Percentiles rank a stretch among this genome's conserved stretches.
Conservation (phyloP, 2,888 invertebrate species). For the Agrochola lota region DNA sequence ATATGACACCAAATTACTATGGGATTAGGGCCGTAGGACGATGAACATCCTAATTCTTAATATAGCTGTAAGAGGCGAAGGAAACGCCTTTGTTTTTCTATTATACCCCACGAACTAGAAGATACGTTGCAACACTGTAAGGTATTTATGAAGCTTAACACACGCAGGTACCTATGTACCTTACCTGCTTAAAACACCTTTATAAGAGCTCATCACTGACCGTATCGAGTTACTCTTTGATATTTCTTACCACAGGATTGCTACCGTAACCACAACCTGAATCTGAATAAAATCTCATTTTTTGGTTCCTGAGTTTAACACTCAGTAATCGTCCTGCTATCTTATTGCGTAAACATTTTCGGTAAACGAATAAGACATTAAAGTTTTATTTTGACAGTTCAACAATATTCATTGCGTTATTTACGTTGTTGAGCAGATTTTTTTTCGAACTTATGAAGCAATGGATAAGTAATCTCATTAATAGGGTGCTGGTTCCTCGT, state of each 20-base stretch:
- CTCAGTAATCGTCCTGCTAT: no score
- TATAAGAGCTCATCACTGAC: constrained; percentile 8
- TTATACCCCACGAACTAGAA: neutral
- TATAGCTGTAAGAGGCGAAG: neutral
- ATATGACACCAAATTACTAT: no score
- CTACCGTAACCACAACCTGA: neutral
- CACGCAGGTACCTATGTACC: constrained; percentile 13
- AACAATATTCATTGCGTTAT: no score
- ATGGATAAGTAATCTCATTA: no score
- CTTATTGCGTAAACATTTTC: no score
- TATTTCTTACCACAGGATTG: constrained; percentile 27
- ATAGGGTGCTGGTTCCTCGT: no score
- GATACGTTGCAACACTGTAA: neutral
- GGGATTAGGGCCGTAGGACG: neutral
- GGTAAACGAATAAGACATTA: no score
- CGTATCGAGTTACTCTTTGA: constrained; percentile 33
- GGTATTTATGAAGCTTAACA: constrained; percentile 35
- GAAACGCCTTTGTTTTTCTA: neutral
- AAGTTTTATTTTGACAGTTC: no score
- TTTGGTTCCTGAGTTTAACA: no score
- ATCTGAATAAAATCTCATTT: neutral
- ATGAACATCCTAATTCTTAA: no score
- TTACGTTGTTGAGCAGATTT: no score
- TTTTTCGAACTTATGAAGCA: no score
- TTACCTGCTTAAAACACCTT: constrained; percentile 39